phyloP scores from a whole-genome alignment of 2,113 vertebrate species.

The Bufo bufo region DNA sequence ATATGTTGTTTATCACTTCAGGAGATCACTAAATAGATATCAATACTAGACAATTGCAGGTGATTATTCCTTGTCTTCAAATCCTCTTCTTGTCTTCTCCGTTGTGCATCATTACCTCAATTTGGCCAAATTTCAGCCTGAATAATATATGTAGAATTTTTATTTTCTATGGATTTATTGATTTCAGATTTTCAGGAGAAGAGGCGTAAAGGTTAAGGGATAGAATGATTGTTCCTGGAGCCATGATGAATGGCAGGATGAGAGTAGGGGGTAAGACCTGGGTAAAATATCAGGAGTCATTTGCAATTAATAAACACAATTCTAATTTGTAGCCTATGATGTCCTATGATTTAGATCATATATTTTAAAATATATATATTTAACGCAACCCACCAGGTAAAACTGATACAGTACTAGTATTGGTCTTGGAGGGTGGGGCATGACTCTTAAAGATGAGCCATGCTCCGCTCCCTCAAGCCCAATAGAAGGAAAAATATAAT shows the following conservation, averaged over 20 bases:
- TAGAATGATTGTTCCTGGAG: conserved; percentile 1
- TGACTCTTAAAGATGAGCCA: too few species aligned
- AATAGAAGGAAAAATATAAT: too few species aligned
- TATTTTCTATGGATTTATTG: conserved; percentile 53
- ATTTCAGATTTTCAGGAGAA: conserved; percentile 50
- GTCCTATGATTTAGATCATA: neutral
- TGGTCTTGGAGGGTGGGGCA: too few species aligned
- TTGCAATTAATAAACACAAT: neutral
- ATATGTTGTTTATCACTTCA: conserved; percentile 51
- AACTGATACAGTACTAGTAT: neutral
- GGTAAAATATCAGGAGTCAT: neutral
- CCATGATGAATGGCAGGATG: conserved; percentile 21
- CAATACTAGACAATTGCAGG: conserved; percentile 57
- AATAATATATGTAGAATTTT: conserved; percentile 57
- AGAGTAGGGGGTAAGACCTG: neutral
- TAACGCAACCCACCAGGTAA: neutral
- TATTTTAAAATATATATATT: neutral
- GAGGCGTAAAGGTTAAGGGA: conserved; percentile 51
- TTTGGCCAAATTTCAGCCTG: conserved; percentile 56
- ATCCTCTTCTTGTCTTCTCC: conserved; percentile 29
- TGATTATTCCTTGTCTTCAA: conserved; percentile 53
- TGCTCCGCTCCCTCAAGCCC: too few species aligned
- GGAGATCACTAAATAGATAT: conserved; percentile 57
- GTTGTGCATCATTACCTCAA: conserved; percentile 52
- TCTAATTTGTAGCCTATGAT: neutral